Conservation (phyloP, 2,113 vertebrate genomes). For the Aegotheles bennettii region DNA sequence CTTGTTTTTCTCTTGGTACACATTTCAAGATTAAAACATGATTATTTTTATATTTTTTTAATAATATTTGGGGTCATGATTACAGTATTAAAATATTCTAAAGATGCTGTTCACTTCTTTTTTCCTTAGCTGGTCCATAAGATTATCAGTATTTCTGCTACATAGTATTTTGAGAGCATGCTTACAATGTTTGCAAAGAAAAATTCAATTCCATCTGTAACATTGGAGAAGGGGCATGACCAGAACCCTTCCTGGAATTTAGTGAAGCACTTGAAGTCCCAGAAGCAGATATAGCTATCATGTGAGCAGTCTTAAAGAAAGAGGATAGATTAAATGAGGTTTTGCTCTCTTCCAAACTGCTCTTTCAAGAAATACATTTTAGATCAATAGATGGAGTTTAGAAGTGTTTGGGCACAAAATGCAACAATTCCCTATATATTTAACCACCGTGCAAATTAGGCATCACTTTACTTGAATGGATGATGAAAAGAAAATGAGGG, state of each 20-base stretch:
- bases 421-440: background rate
- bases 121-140: background rate
- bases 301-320: background rate
- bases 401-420: background rate
- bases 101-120: background rate
- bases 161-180: background rate
- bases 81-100: background rate
- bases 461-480: background rate
- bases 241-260: background rate
- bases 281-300: background rate
- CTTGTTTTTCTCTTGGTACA: background rate
- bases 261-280: background rate
- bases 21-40: background rate
- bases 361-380: background rate
- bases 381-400: background rate
- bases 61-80: background rate
- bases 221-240: background rate
- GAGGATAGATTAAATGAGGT: background rate
- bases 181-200: background rate
- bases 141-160: background rate
- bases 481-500: background rate
- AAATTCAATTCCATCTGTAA: background rate
- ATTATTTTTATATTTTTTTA: background rate
- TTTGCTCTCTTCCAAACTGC: background rate
- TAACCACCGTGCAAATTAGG: background rate